phyloP scores from a whole-genome alignment of 2,888 invertebrate species.

The Thecophora atra region DNA sequence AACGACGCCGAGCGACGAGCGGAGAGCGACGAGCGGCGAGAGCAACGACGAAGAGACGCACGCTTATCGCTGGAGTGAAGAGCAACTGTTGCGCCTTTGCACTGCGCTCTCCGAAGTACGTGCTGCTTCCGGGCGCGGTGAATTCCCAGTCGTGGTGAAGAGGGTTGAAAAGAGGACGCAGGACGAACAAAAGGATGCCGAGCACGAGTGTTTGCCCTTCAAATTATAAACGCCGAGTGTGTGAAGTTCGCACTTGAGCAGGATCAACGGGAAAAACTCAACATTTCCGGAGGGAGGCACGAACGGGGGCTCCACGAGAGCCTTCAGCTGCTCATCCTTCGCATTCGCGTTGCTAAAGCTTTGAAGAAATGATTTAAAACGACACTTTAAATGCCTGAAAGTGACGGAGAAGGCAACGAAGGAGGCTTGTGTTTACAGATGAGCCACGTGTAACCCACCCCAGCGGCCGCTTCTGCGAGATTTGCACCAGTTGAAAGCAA shows the following conservation, averaged over 20 bases:
- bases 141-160: slow-evolving; percentile 3
- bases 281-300: neutral
- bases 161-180: neutral
- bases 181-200: neutral
- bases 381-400: slow-evolving; percentile 12
- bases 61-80: slow-evolving; percentile 27
- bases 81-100: slow-evolving; percentile 52
- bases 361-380: neutral
- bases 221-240: slow-evolving; percentile 29
- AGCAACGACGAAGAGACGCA: too few species aligned
- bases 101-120: neutral
- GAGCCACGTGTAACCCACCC: slow-evolving; percentile 40
- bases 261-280: slow-evolving; percentile 21
- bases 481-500: neutral
- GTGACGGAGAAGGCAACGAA: too few species aligned
- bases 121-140: slow-evolving; percentile 29
- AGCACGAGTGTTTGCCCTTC: slow-evolving; percentile 30
- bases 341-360: too few species aligned
- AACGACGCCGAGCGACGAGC: slow-evolving; percentile 1
- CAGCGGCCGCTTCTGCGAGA: neutral
- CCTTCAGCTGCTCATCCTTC: neutral
- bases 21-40: slow-evolving; percentile 39
- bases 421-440: slow-evolving; percentile 37
- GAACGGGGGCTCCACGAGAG: neutral
- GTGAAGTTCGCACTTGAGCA: slow-evolving; percentile 26